A percentile compares a stretch with the other conserved stretches of the same genome.
These are phyloP conservation scores for Drosophila ezoana DNA, from an alignment of 2,888 invertebrate species.

Conservation along the genomic window DNA sequence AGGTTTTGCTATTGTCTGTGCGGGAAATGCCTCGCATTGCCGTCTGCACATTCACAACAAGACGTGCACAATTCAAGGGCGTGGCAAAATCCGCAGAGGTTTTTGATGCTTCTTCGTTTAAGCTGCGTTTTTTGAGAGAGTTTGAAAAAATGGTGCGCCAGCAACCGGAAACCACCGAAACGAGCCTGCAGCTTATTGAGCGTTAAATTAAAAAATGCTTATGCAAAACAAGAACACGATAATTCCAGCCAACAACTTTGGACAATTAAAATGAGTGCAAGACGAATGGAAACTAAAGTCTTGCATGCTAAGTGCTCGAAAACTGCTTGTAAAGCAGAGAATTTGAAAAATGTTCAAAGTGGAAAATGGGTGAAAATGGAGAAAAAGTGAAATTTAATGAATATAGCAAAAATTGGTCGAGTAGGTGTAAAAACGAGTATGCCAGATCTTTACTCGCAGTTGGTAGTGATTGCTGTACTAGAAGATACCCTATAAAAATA, in stretches of 20 bases:
- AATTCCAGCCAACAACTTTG: no score
- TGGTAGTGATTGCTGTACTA: background rate
- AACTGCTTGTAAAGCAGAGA: no score
- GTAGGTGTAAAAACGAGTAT: no score
- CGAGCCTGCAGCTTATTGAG: conserved; percentile 76
- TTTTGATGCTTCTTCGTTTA: conserved; percentile 11
- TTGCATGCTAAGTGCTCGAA: no score
- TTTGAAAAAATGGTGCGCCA: conserved; percentile 34
- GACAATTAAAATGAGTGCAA: no score
- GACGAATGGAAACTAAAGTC: no score
- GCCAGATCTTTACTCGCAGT: background rate
- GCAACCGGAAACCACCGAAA: conserved; percentile 59
- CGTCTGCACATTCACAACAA: conserved; percentile 41
- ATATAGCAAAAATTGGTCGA: conserved; percentile 1
- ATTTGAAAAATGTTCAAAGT: no score
- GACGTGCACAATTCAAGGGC: conserved; percentile 31
- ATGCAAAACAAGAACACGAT: conserved; percentile 35
- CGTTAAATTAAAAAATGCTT: conserved; percentile 82
- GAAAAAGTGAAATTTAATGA: background rate
- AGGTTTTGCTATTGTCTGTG: conserved; percentile 35
- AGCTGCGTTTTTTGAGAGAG: conserved; percentile 7
- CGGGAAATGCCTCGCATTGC: conserved; percentile 24
- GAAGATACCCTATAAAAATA: background rate
- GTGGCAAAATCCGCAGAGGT: conserved; percentile 42
- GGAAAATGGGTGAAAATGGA: no score